Percentiles rank a stretch among this genome's conserved stretches.
Conservation (phyloP, 2,113 vertebrate genomes). For the Megalops atlanticus region DNA sequence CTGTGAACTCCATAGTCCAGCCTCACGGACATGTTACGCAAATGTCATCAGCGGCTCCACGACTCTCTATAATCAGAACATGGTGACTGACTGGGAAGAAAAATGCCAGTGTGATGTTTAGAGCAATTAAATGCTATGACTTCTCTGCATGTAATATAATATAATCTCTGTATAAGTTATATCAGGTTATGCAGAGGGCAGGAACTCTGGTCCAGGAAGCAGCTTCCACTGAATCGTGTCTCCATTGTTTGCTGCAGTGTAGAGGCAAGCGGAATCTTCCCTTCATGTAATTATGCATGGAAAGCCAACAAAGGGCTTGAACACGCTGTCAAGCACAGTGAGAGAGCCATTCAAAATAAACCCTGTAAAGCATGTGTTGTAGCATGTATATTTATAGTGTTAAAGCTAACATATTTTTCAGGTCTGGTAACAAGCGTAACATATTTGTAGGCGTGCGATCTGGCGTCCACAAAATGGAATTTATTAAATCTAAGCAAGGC, state of each 20-base stretch:
- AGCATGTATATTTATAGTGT: conserved; percentile 59
- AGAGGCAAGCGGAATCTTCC: too few species aligned
- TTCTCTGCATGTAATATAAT: conserved; percentile 59
- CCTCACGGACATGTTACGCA: too few species aligned
- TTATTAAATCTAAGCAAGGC: conserved; percentile 80
- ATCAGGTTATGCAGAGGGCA: too few species aligned
- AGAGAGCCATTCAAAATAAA: conserved; percentile 51
- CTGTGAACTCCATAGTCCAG: too few species aligned
- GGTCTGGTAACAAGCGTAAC: conserved; percentile 79
- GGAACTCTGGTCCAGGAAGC: too few species aligned
- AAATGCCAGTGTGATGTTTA: background rate
- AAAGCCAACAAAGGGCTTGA: conserved; percentile 39
- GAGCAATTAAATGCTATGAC: background rate
- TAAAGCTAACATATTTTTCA: conserved; percentile 71
- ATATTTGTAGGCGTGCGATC: conserved; percentile 85
- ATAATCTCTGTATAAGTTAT: conserved; percentile 74
- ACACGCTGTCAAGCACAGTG: conserved; percentile 38
- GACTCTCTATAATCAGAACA: too few species aligned
- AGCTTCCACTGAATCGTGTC: too few species aligned
- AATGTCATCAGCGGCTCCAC: too few species aligned
- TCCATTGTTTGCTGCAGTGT: too few species aligned
- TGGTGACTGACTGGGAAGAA: too few species aligned
- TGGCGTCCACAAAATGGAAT: conserved; percentile 84
- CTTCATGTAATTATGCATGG: conserved; percentile 14
- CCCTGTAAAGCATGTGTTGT: conserved; percentile 35